Evolutionary conservation across 2,797 vertebrate species (phyloP).

Genomic region (Channa striata): DNA sequence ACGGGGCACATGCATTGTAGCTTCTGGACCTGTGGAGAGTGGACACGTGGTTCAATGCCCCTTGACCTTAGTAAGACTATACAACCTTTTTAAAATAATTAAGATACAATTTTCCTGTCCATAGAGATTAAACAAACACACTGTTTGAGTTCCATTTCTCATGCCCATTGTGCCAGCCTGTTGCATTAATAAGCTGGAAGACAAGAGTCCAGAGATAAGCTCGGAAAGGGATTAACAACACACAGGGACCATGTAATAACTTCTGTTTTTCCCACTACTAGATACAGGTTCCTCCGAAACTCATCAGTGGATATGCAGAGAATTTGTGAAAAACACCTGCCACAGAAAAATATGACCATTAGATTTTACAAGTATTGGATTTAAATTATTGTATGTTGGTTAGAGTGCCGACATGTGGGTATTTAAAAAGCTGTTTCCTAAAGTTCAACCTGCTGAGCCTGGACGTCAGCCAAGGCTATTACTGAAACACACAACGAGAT

Average conservation of each 20-base stretch:
- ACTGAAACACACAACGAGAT: too few species aligned
- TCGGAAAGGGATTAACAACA: conserved; percentile 6
- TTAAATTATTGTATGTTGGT: too few species aligned
- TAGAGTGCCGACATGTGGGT: too few species aligned
- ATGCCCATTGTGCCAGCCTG: conserved; percentile 17
- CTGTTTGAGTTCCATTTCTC: conserved; percentile 14
- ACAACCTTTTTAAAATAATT: neutral
- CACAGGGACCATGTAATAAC: neutral
- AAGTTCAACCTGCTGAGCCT: neutral
- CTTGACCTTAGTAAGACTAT: neutral
- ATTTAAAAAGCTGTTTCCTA: neutral
- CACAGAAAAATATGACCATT: neutral
- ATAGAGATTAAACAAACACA: conserved; percentile 5
- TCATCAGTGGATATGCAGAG: neutral
- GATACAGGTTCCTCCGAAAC: neutral
- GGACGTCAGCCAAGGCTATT: too few species aligned
- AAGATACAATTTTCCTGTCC: neutral
- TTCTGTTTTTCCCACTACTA: neutral
- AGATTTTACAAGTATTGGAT: too few species aligned
- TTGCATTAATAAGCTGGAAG: conserved; percentile 28
- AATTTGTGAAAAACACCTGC: neutral
- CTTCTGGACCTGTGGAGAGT: conserved; percentile 90
- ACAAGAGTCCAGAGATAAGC: neutral
- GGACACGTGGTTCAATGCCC: neutral
- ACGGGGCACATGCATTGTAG: conserved; percentile 98